phyloP scores from a whole-genome alignment of 30 jellyfish, hydroid and myxozoan genomes.

The Chrysaora quinquecirrha region DNA sequence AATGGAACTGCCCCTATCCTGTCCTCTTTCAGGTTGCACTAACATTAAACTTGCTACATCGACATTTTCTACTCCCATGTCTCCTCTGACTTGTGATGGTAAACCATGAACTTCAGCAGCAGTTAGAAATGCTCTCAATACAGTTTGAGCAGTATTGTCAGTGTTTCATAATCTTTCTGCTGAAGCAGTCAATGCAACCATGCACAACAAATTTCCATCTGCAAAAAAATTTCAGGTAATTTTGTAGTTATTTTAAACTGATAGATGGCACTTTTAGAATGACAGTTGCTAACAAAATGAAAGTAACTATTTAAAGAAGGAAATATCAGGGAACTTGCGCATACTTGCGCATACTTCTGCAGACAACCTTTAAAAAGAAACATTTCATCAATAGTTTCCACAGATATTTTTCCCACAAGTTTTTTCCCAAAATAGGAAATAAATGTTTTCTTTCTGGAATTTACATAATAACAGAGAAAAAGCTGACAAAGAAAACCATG shows the following conservation, averaged over 20 bases:
- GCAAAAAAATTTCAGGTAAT: no score
- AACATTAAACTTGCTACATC: slow-evolving; percentile 10
- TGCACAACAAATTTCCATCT: slow-evolving; percentile 19
- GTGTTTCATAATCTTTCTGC: slow-evolving; percentile 4
- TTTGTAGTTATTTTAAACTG: no score
- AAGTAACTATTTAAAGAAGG: not conserved
- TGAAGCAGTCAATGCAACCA: slow-evolving; percentile 9
- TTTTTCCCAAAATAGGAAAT: no score
- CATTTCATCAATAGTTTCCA: not conserved
- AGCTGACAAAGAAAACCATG: no score
- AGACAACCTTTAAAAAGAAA: not conserved
- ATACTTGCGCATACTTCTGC: not conserved
- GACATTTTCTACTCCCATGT: slow-evolving; percentile 8
- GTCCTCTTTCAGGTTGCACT: slow-evolving; percentile 10
- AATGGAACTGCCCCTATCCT: slow-evolving; percentile 1
- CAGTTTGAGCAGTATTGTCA: slow-evolving; percentile 2
- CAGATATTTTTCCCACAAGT: no score
- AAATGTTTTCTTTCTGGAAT: no score
- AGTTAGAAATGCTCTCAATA: not conserved
- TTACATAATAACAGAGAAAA: no score
- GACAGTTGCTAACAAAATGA: not conserved
- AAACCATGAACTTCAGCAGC: not conserved
- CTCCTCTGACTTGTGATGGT: slow-evolving; percentile 13
- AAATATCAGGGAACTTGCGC: not conserved
- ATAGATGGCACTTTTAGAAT: no score